Base-by-base conservation (phyloP, 2,113 vertebrate genomes). In the Cricetomys ansorgei region DNA sequence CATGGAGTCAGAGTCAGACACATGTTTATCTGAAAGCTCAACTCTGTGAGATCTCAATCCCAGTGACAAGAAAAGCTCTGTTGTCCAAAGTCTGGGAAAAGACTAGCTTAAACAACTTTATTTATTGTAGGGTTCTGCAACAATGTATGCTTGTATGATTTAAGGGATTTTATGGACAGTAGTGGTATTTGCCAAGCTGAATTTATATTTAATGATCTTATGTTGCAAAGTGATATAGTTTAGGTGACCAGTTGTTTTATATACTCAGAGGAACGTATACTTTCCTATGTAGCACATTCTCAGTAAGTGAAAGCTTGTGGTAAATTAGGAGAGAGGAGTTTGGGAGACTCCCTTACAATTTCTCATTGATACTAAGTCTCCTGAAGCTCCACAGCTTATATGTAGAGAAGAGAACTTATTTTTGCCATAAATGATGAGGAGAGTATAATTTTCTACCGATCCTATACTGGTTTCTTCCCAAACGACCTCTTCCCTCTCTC, bases 71-170 rank as follows among this genome's bases (percentile, higher is more conserved):
- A n/a, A 53, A 40, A 72, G 8, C 83, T 59, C 80, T 62, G 45
- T 6, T 9, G 50, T 92, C 21, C n/a, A 10, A 31, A 34, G 53
- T 53, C 21, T 59, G 34, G 48, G 50, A 34, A 53, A 69, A 34
- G 10, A 43, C 6, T 53, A 37, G 76, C 17, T 45, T 2, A 0
- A n/a, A 19, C 3, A 17, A 65, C 48, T 84, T n/a, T 19, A 27
- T 34, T 65, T 37, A 15, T 2, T 7, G 65, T 0, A 29, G 62
- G 50, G 9, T 62, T 50, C 16, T 1, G 21, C 25, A 7, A 2
- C 2, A 25, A 29, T 2, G 11, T 1, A 0, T 12, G 21, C 67
- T 2, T 25, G 59, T 0, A 27, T 3, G 25, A 1, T 1, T 37
- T 69, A 53, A 5, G 34, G n/a, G n/a, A n/a, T n/a, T n/a, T n/a